A percentile compares a stretch with the other conserved stretches of the same genome.
Evolutionary conservation across 2,113 vertebrate genomes (phyloP).

Genomic region (Athene cunicularia): DNA sequence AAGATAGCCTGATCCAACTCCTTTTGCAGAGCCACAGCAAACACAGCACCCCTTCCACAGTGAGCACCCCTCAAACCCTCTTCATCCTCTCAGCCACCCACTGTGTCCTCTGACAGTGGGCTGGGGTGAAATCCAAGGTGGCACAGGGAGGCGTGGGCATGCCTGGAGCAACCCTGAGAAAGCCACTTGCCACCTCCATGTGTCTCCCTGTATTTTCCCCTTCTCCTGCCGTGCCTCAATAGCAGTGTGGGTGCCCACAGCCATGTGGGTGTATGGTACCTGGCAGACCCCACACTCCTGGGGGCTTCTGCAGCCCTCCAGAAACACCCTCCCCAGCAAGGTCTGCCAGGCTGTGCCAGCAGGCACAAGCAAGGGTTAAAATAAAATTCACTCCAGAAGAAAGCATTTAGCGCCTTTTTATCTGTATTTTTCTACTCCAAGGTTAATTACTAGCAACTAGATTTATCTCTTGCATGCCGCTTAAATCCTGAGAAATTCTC

Average conservation of each 20-base stretch:
- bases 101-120: neutral
- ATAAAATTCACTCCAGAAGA: neutral
- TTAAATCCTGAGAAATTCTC: constrained; percentile 47
- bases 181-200: neutral
- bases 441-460: constrained; percentile 47
- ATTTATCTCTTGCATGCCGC: constrained; percentile 21
- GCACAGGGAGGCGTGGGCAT: neutral
- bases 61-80: neutral
- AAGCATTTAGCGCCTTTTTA: constrained; percentile 34
- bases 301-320: neutral
- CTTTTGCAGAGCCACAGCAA: neutral
- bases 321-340: neutral
- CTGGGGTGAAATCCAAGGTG: neutral
- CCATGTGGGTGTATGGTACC: neutral
- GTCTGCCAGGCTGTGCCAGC: neutral
- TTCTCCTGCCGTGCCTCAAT: neutral
- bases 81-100: accelerated
- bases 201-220: neutral
- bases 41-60: neutral
- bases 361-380: constrained; percentile 19
- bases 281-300: neutral
- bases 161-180: neutral
- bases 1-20: neutral
- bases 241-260: neutral
- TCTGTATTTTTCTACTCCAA: neutral